phyloP scores from a whole-genome alignment of 2,797 vertebrate species.

The Acipenser ruthenus region DNA sequence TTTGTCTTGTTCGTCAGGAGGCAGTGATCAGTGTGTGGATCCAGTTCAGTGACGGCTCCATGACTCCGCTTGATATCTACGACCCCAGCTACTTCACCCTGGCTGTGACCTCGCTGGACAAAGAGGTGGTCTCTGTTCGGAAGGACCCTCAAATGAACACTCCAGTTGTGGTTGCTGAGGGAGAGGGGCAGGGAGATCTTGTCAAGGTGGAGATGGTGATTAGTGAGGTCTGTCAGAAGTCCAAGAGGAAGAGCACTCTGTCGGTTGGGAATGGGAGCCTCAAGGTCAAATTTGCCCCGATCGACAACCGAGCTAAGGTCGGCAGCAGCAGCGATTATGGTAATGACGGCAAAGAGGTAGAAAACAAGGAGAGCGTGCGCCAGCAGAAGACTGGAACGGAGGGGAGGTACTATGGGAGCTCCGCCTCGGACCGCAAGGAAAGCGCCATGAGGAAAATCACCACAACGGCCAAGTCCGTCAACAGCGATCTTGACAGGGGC shows the following conservation, averaged over 20 bases:
- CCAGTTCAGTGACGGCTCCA: conserved; percentile 85
- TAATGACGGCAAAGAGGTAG: conserved; percentile 39
- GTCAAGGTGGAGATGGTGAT: conserved; percentile 80
- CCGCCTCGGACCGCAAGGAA: conserved; percentile 52
- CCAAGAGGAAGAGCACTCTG: conserved; percentile 78
- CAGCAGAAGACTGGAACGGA: conserved; percentile 31
- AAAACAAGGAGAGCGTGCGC: conserved; percentile 26
- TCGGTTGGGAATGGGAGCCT: conserved; percentile 72
- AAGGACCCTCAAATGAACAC: conserved; percentile 54
- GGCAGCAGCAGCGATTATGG: conserved; percentile 43
- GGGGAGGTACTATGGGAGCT: conserved; percentile 35
- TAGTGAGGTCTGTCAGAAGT: conserved; percentile 80
- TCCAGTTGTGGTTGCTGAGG: conserved; percentile 63
- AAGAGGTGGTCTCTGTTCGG: conserved; percentile 73
- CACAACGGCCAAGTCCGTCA: conserved; percentile 47
- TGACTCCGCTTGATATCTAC: conserved; percentile 82
- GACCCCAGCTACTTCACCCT: conserved; percentile 71
- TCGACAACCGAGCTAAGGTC: conserved; percentile 17
- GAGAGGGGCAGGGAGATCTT: conserved; percentile 73
- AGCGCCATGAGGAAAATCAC: conserved; percentile 26
- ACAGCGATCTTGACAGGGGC: conserved; percentile 37
- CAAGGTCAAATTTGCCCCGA: conserved; percentile 65
- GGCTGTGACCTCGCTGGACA: conserved; percentile 70
- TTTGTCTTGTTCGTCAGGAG: conserved; percentile 52
- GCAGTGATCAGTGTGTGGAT: conserved; percentile 84